phyloP scores from a whole-genome alignment of 2,113 vertebrate genomes.

The Phalacrocorax brasilianus region DNA sequence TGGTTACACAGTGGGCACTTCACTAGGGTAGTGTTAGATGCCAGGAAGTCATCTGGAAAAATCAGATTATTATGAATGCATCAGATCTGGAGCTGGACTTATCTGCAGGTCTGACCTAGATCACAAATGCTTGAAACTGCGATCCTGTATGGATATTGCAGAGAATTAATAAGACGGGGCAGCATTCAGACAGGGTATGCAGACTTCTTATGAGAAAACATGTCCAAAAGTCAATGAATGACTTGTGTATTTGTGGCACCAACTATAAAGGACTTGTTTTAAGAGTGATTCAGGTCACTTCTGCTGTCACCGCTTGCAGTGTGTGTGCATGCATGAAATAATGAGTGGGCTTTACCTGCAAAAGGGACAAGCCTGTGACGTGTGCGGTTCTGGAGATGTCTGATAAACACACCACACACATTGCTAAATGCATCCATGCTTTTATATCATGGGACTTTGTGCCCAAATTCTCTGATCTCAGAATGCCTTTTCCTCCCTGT shows the following conservation, averaged over 20 bases:
- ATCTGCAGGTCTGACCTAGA: neutral
- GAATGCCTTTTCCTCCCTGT: neutral
- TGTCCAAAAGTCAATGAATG: neutral
- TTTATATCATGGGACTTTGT: neutral
- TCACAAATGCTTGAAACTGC: neutral
- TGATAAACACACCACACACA: neutral
- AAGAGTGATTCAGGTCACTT: neutral
- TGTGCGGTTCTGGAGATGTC: neutral
- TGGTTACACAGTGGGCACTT: neutral
- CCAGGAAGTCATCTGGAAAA: neutral
- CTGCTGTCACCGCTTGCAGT: neutral
- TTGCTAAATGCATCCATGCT: neutral
- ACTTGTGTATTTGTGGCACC: neutral
- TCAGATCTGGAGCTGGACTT: neutral
- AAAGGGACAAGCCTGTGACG: neutral
- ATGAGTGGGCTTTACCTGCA: neutral
- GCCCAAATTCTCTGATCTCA: neutral
- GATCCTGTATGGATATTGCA: neutral
- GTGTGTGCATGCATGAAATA: fast-evolving
- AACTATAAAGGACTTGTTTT: neutral
- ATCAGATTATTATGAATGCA: neutral
- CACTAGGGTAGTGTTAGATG: neutral
- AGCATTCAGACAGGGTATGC: neutral
- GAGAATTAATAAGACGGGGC: neutral
- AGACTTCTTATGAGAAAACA: neutral